Percentiles rank a stretch among this genome's conserved stretches.
Conservation (phyloP, 2,113 vertebrate species). For the Platichthys flesus region DNA sequence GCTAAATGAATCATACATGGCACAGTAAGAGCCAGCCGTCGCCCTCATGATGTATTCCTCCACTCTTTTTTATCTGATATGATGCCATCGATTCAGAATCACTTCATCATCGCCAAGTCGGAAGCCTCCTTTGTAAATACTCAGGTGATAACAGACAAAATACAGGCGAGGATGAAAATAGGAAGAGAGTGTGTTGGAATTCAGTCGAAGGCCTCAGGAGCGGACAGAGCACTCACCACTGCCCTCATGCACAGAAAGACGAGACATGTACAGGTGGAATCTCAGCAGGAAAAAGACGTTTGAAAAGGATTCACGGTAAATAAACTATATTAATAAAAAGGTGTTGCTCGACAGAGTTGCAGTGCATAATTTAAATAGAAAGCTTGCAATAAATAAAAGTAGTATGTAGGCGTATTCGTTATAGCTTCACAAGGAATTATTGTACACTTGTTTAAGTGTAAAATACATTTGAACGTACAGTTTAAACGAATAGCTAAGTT, state of each 20-base stretch:
- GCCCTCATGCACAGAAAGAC: background rate
- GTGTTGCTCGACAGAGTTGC: background rate
- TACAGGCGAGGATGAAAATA: slow-evolving; percentile 73
- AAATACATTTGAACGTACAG: background rate
- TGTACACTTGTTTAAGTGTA: background rate
- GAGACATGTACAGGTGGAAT: background rate
- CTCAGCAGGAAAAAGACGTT: background rate
- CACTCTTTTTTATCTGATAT: slow-evolving; percentile 70
- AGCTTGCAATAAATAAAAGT: too few relatives aligned
- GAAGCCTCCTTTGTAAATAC: slow-evolving; percentile 83
- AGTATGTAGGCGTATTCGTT: background rate
- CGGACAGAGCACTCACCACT: slow-evolving; percentile 4
- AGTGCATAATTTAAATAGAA: background rate
- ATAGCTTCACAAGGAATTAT: background rate
- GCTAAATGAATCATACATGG: background rate
- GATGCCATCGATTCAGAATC: slow-evolving; percentile 69
- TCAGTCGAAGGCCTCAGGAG: slow-evolving; percentile 49
- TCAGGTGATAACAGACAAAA: slow-evolving; percentile 84
- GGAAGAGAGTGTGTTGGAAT: slow-evolving; percentile 73
- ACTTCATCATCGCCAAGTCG: slow-evolving; percentile 81
- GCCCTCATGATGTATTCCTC: slow-evolving; percentile 15
- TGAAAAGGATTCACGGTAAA: background rate
- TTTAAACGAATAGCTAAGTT: too few relatives aligned
- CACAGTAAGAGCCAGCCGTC: background rate
- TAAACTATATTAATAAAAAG: background rate